Base-by-base conservation (phyloP, 1,140 invertebrate species). In the Watersipora subatra region DNA sequence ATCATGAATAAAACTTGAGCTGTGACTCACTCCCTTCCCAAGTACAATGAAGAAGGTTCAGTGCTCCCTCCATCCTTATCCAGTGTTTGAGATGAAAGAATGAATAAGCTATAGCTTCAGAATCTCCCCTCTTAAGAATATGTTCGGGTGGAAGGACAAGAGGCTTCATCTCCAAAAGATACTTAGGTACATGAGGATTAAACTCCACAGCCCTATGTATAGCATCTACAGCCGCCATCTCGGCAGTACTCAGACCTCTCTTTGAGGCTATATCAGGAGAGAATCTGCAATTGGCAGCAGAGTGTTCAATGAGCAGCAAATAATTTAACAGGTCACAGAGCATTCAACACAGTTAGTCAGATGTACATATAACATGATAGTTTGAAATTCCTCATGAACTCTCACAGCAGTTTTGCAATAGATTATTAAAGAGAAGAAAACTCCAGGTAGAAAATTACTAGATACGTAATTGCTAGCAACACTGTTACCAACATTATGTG, bases 111-210 rank as follows among this genome's bases (percentile, higher is more conserved):
- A 98, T 86, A 0, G 95, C 95, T 82, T 98, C 95, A 28, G 91
- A 94, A 79, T 98, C 96, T n/a, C 95, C 96, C 68, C 95, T 84
- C 80, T 96, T 96, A 26, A 98, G 81, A 71, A 98, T 89, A 80
- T 98, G 95, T 79, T 99, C 95, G 0, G 95, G 93, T 59, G 95
- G 94, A 69, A 99, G 82, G 66, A 96, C 94, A 2, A 98, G 81
- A 57, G 92, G 88, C 73, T 97, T 97, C 86, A 92, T 92, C 85
- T 99, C 94, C 73, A 98, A 81, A 69, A 99, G 84, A 85, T 98
- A 98, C 83, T 95, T 95, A 30, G 94, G 93, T 73, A 97, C 94
- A 82, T 97, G 93, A 62, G 95, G 95, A 85, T 99, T 98, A 79
- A 96, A 99, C 80, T 98, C 95, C 3, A 99, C 93, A 0, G 95